Percentiles rank a stretch among this genome's conserved stretches.
These are phyloP conservation scores for Darevskia mixta DNA, from an alignment of 2,797 vertebrate genomes.

Conservation along the genomic window DNA sequence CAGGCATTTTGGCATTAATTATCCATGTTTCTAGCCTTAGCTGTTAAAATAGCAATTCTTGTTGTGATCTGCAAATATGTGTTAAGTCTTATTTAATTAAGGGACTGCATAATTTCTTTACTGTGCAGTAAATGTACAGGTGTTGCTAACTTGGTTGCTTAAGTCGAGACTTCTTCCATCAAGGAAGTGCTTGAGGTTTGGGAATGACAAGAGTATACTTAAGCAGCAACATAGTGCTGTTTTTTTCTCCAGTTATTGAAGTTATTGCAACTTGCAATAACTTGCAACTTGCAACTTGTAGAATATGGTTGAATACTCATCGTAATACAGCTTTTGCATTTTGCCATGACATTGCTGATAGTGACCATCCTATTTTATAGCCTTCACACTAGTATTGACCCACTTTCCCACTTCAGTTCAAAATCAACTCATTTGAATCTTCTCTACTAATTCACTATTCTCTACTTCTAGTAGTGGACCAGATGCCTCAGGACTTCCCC, in stretches of 20 bases:
- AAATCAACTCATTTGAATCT: not conserved
- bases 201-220: not conserved
- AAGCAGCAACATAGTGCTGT: not conserved
- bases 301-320: not conserved
- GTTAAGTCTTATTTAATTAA: not conserved
- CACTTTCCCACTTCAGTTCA: not conserved
- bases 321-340: not conserved
- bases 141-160: not conserved
- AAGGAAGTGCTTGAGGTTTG: not conserved
- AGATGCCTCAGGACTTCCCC: conserved; percentile 67
- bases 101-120: not conserved
- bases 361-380: not conserved
- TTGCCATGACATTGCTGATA: not conserved
- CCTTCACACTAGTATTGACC: not conserved
- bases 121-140: not conserved
- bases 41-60: not conserved
- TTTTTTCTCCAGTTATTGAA: not conserved
- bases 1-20: conserved; percentile 30
- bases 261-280: not conserved
- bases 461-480: conserved; percentile 61
- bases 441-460: not conserved
- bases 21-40: conserved; percentile 44
- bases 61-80: not conserved
- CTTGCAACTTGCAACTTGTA: too few relatives aligned
- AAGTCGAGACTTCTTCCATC: too few relatives aligned